Base-by-base conservation (phyloP, 2,888 invertebrate genomes). In the Chrysolina oricalcia region DNA sequence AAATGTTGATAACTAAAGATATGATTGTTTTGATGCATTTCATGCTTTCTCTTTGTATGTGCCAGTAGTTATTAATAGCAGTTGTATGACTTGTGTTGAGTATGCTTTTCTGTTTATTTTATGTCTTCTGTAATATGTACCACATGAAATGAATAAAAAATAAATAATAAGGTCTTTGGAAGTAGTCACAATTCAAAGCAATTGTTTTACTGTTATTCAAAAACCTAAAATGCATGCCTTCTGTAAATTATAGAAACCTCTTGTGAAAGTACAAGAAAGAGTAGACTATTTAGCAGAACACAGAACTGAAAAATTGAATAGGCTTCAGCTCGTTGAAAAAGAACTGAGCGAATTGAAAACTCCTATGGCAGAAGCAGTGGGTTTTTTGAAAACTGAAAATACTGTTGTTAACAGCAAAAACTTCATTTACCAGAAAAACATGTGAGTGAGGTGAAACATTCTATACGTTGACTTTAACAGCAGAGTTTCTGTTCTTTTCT, bases 371-470 rank as follows among this genome's bases (percentile, higher is more conserved):
- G 93, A 94, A 73, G 96, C 96, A 0, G 91, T 96, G 0, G 92
- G 93, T 64, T 94, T 93, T 84, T 90, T 99, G 82, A 93, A 93
- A 80, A 87, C 93, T 21, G 96, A 97, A 86, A 99, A 99, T 87
- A 91, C 91, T 3, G 90, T 94, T 1, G 91, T 92, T 1, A 90
- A 91, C 69, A 91, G 92, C 2, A 93, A 93, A 83, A 96, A 96
- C 89, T 91, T 92, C 82, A 87, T 94, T 41, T 91, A 92, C 80
- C 96, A 97, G 88, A 92, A 92, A 84, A 91, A 93, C 84, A 90
- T 92, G 93, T 93, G 84, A 89, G 91, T 86, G 64, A 9, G 23
- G 5, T 27, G 15, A 56, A 56, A 50, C 11, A 19, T 41, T 48
- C 15, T 53, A 73, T 62, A 48, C 67, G 6, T 62, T 35, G 35